These are phyloP conservation scores for Hormaphis cornu DNA, from an alignment of 1,140 invertebrate genomes.

Conservation along the genomic window DNA sequence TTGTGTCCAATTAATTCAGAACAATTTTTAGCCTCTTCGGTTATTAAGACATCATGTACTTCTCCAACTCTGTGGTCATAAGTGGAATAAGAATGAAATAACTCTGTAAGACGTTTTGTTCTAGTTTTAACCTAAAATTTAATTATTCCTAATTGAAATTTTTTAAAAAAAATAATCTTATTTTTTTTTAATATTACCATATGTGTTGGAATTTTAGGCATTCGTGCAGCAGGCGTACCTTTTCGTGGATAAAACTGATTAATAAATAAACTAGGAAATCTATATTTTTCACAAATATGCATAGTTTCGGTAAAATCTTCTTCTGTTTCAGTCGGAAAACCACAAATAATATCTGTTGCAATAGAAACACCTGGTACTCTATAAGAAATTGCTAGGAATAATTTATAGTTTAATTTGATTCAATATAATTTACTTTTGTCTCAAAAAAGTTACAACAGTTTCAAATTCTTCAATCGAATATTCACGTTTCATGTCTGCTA, in stretches of 20 bases:
- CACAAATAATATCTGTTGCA: conserved; percentile 97
- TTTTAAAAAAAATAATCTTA: conserved; percentile 7
- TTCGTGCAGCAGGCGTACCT: conserved; percentile 86
- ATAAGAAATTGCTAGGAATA: conserved; percentile 16
- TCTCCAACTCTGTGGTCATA: conserved; percentile 70
- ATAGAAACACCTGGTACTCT: conserved; percentile 83
- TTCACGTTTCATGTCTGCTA: conserved; percentile 93
- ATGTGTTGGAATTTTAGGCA: conserved; percentile 69
- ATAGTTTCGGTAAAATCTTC: conserved; percentile 84
- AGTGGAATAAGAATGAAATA: conserved; percentile 85
- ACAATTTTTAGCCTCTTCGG: conserved; percentile 86
- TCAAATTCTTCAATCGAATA: conserved; percentile 84
- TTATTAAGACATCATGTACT: conserved; percentile 75
- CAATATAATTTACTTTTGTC: conserved; percentile 49
- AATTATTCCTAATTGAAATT: conserved; percentile 10
- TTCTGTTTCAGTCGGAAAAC: conserved; percentile 93
- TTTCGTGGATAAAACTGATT: conserved; percentile 96
- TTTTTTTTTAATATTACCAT: conserved; percentile 43
- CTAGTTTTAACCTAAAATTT: conserved; percentile 67
- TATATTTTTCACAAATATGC: conserved; percentile 72
- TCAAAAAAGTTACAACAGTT: conserved; percentile 76
- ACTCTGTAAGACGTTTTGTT: conserved; percentile 77
- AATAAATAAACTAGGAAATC: conserved; percentile 90
- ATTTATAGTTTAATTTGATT: not conserved
- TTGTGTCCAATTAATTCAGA: conserved; percentile 90